These are phyloP conservation scores for Choreutis nemorana DNA, from an alignment of 2,888 invertebrate species.

Conservation along the genomic window DNA sequence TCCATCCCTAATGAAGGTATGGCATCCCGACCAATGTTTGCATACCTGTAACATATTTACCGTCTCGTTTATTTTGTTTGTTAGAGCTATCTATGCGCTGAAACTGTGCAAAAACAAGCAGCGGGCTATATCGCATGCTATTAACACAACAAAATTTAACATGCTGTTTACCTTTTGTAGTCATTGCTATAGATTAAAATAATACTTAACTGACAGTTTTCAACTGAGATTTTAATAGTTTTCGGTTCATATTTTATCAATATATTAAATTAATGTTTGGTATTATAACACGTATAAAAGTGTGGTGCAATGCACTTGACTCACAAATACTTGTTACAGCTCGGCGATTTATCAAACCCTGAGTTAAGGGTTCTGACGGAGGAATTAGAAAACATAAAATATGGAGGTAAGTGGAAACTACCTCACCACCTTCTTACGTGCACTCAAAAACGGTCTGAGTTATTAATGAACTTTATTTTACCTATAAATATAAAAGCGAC, in stretches of 20 bases:
- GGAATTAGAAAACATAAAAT: constrained; percentile 90
- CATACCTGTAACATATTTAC: constrained; percentile 40
- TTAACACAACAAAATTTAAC: too few species aligned
- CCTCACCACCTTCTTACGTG: too few species aligned
- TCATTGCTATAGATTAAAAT: too few species aligned
- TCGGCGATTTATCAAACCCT: constrained; percentile 91
- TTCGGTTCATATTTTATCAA: too few species aligned
- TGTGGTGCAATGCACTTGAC: constrained; percentile 14
- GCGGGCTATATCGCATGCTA: too few species aligned
- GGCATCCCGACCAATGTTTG: constrained; percentile 31
- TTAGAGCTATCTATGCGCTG: constrained; percentile 19
- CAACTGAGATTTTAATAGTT: too few species aligned
- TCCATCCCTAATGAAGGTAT: constrained; percentile 42
- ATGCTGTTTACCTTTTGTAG: too few species aligned
- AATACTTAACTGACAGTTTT: too few species aligned
- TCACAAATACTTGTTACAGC: constrained; percentile 69
- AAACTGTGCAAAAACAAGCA: constrained; percentile 31
- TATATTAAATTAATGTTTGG: too few species aligned
- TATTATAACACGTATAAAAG: constrained; percentile 3
- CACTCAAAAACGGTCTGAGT: too few species aligned
- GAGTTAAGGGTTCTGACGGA: constrained; percentile 91
- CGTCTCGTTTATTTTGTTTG: constrained; percentile 31
- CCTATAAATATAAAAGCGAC: too few species aligned
- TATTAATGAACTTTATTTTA: too few species aligned
- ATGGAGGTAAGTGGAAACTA: constrained; percentile 78